Evolutionary conservation across 2,888 invertebrate genomes (phyloP).

Genomic region (Nudaria mundana): DNA sequence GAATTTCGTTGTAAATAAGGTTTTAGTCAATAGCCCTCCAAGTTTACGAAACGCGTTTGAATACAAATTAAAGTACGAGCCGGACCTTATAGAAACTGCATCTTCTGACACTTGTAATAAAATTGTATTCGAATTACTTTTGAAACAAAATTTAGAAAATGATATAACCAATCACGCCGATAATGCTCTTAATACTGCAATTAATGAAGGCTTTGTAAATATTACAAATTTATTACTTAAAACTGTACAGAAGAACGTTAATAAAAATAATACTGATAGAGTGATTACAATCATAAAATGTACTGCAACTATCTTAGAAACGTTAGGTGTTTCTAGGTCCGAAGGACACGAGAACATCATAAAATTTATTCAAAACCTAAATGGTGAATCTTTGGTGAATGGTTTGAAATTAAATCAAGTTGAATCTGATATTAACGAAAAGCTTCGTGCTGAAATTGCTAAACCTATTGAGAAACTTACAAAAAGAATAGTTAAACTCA

Average conservation of each 20-base stretch:
- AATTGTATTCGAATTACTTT: constrained; percentile 37
- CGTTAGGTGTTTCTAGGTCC: constrained; percentile 19
- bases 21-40: constrained; percentile 30
- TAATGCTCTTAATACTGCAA: constrained; percentile 23
- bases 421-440: constrained; percentile 6
- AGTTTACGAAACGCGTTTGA: constrained; percentile 38
- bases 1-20: constrained; percentile 34
- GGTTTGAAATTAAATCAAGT: constrained; percentile 16
- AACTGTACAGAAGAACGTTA: constrained; percentile 18
- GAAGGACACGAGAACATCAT: constrained; percentile 13
- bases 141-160: constrained; percentile 23
- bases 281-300: constrained; percentile 19
- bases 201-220: constrained; percentile 34
- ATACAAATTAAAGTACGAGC: constrained; percentile 40
- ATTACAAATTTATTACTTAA: constrained; percentile 29
- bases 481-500: constrained; percentile 4
- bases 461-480: constrained; percentile 10
- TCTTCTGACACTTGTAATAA: constrained; percentile 24
- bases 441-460: constrained; percentile 12
- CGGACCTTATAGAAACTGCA: constrained; percentile 20
- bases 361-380: constrained; percentile 18
- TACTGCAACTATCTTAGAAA: constrained; percentile 16
- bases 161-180: constrained; percentile 14
- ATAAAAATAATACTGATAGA: constrained; percentile 24
- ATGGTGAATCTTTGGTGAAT: constrained; percentile 16